Evolutionary conservation across 2,113 vertebrate species (phyloP).

Genomic region (Pomatostomus ruficeps): DNA sequence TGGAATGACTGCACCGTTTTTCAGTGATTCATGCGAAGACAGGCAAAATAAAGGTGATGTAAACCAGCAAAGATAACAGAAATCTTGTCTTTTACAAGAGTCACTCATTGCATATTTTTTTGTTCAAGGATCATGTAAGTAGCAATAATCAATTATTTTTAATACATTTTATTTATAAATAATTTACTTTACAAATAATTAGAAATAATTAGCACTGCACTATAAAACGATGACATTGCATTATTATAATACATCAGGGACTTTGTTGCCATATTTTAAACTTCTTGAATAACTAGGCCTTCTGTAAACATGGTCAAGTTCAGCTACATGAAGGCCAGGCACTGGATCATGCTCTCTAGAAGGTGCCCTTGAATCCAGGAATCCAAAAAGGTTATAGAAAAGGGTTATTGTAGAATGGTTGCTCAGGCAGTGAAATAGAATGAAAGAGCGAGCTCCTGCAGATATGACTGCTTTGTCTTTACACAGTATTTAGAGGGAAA

Average conservation of each 20-base stretch:
- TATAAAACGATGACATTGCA: not conserved
- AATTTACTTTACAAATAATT: not conserved
- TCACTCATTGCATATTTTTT: not conserved
- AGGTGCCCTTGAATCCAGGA: not conserved
- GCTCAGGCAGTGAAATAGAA: not conserved
- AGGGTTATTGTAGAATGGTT: not conserved
- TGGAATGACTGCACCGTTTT: not conserved
- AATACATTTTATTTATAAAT: not conserved
- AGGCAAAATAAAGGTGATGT: not conserved
- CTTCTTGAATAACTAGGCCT: not conserved
- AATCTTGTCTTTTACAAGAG: not conserved
- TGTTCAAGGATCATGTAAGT: not conserved
- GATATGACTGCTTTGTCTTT: not conserved
- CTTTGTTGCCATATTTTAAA: not conserved
- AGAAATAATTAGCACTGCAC: not conserved
- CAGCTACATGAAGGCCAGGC: not conserved
- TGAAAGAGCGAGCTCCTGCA: not conserved
- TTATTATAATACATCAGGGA: not conserved
- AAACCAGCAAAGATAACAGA: not conserved
- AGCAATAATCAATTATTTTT: not conserved
- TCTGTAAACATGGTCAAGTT: not conserved
- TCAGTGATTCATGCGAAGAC: not conserved
- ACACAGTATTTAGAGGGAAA: not conserved
- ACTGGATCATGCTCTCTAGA: not conserved
- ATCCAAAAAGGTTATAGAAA: not conserved